Percentiles rank a stretch among this genome's conserved stretches.
Evolutionary conservation across 2,888 invertebrate species (phyloP).

Genomic region (Shargacucullia verbasci): DNA sequence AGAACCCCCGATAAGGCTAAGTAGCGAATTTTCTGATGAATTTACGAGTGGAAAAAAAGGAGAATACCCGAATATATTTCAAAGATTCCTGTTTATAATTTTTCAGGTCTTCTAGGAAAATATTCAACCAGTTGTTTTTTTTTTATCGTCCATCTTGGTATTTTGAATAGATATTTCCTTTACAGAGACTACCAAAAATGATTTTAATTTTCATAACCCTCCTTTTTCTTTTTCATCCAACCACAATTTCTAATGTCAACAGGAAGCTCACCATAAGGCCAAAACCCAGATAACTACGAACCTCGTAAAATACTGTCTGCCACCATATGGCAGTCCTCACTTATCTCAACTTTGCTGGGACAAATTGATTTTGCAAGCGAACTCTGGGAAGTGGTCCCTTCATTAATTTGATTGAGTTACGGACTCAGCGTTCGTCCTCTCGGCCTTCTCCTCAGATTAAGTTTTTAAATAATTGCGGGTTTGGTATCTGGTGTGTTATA

Average conservation of each 20-base stretch:
- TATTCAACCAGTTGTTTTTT: no score
- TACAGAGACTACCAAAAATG: no score
- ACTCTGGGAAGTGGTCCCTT: slow-evolving; percentile 43
- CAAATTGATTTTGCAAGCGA: slow-evolving; percentile 57
- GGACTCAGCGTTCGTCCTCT: slow-evolving; percentile 18
- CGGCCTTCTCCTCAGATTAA: slow-evolving; percentile 10
- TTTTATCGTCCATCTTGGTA: no score
- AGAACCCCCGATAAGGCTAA: no score
- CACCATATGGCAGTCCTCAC: slow-evolving; percentile 27
- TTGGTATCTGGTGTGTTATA: neutral
- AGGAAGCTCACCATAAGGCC: neutral
- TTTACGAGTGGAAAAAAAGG: no score
- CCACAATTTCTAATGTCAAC: slow-evolving; percentile 11
- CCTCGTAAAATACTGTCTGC: slow-evolving; percentile 28
- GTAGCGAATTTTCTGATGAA: no score
- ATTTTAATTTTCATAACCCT: neutral
- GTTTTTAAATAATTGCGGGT: slow-evolving; percentile 29
- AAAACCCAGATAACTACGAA: slow-evolving; percentile 22
- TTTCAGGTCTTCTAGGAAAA: no score
- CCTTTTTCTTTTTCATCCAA: neutral
- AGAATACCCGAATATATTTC: no score
- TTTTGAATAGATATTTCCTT: no score
- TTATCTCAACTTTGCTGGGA: slow-evolving; percentile 36
- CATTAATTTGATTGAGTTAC: slow-evolving; percentile 55
- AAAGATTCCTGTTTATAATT: no score